Evolutionary conservation across 2,113 vertebrate species (phyloP), one percentile per base, ranked within the genome.

Genomic region (Catharus bicknelli): DNA sequence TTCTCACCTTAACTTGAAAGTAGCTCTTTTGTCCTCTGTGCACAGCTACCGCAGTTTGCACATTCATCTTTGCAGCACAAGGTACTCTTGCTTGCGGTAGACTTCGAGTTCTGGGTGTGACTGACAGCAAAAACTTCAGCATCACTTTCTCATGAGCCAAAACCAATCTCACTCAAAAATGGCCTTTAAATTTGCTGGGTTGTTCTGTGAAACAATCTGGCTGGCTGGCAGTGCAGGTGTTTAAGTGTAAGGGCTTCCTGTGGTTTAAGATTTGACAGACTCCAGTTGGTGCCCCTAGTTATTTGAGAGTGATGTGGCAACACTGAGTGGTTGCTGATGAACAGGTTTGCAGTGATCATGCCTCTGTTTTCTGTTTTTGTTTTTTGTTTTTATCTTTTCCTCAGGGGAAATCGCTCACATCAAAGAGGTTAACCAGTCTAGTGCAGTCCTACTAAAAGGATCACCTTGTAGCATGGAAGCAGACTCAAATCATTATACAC

Each of bases 401-500:
- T 53, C 97, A 99, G 98, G 98, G 97, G 97, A 98, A 98, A 98
- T 98, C 98, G 97, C 97, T 98, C 97, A 98, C 98, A 91, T 98
- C 98, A 94, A 98, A 98, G 97, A 98, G 98, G 97, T 97, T 98
- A 98, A 98, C 98, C 96, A 98, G 97, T 98, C 97, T 98, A 97
- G 98, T 99, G 98, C 98, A 98, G 98, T 99, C 98, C 97, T 98
- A 98, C 98, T 99, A 98, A 98, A 97, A 97, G 98, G 98, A 98
- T 96, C 96, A 86, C 90, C 97, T 95, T 97, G 97, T 98, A 97
- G 97, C 98, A 95, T 95, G 98, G 98, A 98, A 97, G 97, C 96
- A 97, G 97, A 97, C 97, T 96, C 98, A 98, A 96, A 97, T 98
- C 98, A 97, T 96, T 98, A 96, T 95, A 97, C 98, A 97, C 96